Evolutionary conservation across 2,797 vertebrate genomes (phyloP).

Genomic region (Acrocephalus scirpaceus): DNA sequence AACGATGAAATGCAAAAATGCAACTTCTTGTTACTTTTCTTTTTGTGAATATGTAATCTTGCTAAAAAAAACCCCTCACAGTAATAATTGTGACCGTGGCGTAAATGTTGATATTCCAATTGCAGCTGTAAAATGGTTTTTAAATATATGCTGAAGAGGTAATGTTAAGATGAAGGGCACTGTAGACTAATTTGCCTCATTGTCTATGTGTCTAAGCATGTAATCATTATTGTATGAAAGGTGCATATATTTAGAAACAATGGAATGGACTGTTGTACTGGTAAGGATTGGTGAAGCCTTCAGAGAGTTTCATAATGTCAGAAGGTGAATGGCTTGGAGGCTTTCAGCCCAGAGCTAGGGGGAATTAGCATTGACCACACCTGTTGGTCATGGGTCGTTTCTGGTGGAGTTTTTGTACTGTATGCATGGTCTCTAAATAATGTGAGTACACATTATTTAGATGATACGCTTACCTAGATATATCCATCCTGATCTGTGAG

Average conservation of each 20-base stretch:
- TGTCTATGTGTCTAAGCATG: neutral
- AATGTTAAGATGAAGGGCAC: neutral
- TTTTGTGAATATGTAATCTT: neutral
- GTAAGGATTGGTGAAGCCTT: neutral
- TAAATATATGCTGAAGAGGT: neutral
- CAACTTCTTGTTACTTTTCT: neutral
- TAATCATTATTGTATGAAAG: neutral
- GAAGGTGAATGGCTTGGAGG: neutral
- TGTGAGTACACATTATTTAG: neutral
- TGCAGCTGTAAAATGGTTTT: neutral
- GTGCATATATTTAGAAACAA: neutral
- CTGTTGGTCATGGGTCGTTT: neutral
- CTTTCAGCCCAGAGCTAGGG: neutral
- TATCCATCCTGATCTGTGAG: neutral
- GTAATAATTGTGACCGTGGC: neutral
- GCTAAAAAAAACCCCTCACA: fast-evolving
- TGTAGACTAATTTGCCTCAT: neutral
- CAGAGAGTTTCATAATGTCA: neutral
- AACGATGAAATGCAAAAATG: neutral
- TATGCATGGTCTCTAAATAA: neutral
- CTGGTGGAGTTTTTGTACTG: neutral
- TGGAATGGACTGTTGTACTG: neutral
- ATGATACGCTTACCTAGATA: neutral
- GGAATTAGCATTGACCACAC: neutral
- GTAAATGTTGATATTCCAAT: neutral